A percentile compares a stretch with the other conserved stretches of the same genome.
Evolutionary conservation across 2,888 invertebrate species (phyloP).

Genomic region (Trisateles emortualis): DNA sequence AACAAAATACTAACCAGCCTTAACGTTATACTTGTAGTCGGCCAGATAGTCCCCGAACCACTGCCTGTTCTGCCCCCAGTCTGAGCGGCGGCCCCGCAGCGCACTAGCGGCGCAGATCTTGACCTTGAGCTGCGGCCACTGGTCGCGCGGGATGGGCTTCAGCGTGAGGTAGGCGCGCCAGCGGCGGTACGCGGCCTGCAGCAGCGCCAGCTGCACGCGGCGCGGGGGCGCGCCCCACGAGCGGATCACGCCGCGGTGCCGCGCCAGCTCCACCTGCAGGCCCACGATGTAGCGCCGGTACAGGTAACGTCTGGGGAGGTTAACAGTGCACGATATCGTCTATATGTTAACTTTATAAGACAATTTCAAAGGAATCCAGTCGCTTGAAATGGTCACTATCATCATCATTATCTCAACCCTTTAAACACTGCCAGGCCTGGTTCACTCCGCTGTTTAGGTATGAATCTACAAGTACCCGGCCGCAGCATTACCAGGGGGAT

Average conservation of each 20-base stretch:
- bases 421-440: too few relatives aligned
- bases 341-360: too few relatives aligned
- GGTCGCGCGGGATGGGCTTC: conserved; percentile 88
- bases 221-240: conserved; percentile 92
- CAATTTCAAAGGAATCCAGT: too few relatives aligned
- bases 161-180: conserved; percentile 97
- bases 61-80: conserved; percentile 71
- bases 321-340: too few relatives aligned
- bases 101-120: conserved; percentile 78
- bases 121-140: conserved; percentile 94
- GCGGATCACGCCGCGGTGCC: conserved; percentile 57
- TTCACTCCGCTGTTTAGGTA: too few relatives aligned
- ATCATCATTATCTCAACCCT: too few relatives aligned
- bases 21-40: conserved; percentile 63
- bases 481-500: too few relatives aligned
- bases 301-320: conserved; percentile 72
- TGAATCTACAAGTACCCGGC: too few relatives aligned
- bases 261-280: conserved; percentile 64
- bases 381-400: too few relatives aligned
- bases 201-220: conserved; percentile 83
- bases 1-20: conserved; percentile 59
- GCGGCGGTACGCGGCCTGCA: conserved; percentile 88
- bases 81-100: conserved; percentile 61
- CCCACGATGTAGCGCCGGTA: conserved; percentile 73
- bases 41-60: conserved; percentile 82